Conservation (phyloP, 2,888 invertebrate species). For the Chloroclysta siterata region DNA sequence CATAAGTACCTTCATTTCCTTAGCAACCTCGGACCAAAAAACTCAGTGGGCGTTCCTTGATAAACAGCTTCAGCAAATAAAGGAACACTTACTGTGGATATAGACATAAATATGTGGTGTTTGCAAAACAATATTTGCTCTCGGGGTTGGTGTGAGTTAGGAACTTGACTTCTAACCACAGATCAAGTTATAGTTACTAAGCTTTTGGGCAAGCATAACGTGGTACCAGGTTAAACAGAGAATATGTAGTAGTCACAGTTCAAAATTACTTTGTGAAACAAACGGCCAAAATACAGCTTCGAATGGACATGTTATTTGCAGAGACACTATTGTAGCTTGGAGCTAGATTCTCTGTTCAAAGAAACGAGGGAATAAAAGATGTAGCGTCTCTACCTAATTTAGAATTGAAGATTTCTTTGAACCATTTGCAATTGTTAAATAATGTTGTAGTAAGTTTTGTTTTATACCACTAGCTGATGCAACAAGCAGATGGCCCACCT, state of each 20-base stretch:
- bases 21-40: constrained; percentile 2
- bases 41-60: constrained; percentile 5
- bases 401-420: constrained; percentile 6
- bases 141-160: constrained; percentile 20
- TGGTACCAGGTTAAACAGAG: constrained; percentile 6
- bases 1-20: not conserved
- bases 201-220: constrained; percentile 21
- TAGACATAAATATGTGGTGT: constrained; percentile 24
- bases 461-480: too few species aligned
- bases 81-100: constrained; percentile 19
- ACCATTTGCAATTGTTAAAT: not conserved
- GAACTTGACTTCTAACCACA: constrained; percentile 20
- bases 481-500: too few species aligned
- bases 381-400: constrained; percentile 3
- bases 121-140: constrained; percentile 24
- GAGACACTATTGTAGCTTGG: constrained; percentile 22
- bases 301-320: constrained; percentile 24
- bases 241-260: constrained; percentile 8
- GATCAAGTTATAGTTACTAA: constrained; percentile 16
- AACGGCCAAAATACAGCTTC: constrained; percentile 19
- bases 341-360: constrained; percentile 23
- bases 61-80: constrained; percentile 28
- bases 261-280: constrained; percentile 25
- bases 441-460: too few species aligned
- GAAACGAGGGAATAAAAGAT: constrained; percentile 4